Percentiles rank a stretch among this genome's conserved stretches.
phyloP scores from a whole-genome alignment of 2,797 vertebrate species.

The Cichlasoma orientale region DNA sequence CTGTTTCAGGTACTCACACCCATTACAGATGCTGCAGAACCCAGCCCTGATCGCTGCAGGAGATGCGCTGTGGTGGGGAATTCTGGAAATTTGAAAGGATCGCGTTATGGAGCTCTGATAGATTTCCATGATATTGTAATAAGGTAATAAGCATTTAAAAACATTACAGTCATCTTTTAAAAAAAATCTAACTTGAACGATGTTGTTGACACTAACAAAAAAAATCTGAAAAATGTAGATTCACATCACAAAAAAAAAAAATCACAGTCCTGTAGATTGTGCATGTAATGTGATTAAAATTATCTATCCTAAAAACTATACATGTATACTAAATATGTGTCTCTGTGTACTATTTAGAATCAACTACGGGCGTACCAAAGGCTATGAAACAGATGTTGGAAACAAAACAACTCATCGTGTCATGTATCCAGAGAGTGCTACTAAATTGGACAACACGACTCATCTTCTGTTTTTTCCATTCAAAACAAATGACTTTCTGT shows the following conservation, averaged over 20 bases:
- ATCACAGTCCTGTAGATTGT: too few relatives aligned
- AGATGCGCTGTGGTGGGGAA: constrained; percentile 44
- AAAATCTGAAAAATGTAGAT: too few relatives aligned
- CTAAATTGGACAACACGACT: constrained; percentile 19
- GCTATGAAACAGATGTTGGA: constrained; percentile 44
- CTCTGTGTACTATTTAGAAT: constrained; percentile 22
- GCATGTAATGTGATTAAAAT: too few relatives aligned
- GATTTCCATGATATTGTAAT: constrained; percentile 30
- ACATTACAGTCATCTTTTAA: too few relatives aligned
- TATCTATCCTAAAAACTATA: too few relatives aligned
- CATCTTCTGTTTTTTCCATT: constrained; percentile 37
- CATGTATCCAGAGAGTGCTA: constrained; percentile 41
- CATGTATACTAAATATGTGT: background rate
- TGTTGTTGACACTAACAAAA: background rate
- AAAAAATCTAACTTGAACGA: too few relatives aligned
- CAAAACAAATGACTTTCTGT: constrained; percentile 29
- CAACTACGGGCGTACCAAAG: constrained; percentile 9
- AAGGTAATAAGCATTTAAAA: constrained; percentile 4
- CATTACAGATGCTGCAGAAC: background rate
- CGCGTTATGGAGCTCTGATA: constrained; percentile 30
- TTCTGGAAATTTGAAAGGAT: constrained; percentile 32
- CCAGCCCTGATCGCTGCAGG: constrained; percentile 3
- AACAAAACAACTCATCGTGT: constrained; percentile 42
- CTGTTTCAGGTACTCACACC: constrained; percentile 6
- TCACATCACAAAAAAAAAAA: too few relatives aligned